These are phyloP conservation scores for Lota lota DNA, from an alignment of 2,113 vertebrate species.

Conservation along the genomic window DNA sequence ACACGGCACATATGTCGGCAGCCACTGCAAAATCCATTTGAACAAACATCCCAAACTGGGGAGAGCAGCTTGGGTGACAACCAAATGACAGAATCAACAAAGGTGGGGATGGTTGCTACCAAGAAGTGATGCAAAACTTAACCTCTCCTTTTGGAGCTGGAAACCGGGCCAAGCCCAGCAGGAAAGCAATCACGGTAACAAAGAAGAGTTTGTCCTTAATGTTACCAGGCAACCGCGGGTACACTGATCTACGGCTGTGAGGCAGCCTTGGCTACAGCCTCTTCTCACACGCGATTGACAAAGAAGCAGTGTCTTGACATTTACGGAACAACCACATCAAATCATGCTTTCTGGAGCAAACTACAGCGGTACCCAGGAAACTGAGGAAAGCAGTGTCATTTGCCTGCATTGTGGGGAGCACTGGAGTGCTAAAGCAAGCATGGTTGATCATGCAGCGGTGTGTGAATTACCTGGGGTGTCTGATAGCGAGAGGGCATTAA, in stretches of 20 bases:
- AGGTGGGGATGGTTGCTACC: not conserved
- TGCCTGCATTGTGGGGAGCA: too few species aligned
- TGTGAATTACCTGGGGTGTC: slow-evolving; percentile 80
- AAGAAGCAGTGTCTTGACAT: slow-evolving; percentile 51
- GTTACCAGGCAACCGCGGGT: slow-evolving; percentile 54
- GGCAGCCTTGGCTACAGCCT: slow-evolving; percentile 41
- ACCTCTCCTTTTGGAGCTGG: slow-evolving; percentile 16
- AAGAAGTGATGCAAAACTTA: slow-evolving; percentile 28
- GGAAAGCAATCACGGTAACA: slow-evolving; percentile 65
- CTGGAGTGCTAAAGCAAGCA: too few species aligned
- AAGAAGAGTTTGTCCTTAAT: slow-evolving; percentile 48
- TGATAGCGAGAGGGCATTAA: slow-evolving; percentile 81
- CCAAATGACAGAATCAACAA: slow-evolving; percentile 25
- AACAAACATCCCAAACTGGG: slow-evolving; percentile 15
- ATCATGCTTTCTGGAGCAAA: slow-evolving; percentile 23
- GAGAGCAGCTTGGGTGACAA: slow-evolving; percentile 10
- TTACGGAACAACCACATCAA: slow-evolving; percentile 29
- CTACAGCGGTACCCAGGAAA: not conserved
- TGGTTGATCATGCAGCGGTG: too few species aligned
- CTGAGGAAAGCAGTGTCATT: not conserved
- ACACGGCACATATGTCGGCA: slow-evolving; percentile 11
- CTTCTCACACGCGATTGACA: slow-evolving; percentile 58
- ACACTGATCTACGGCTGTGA: slow-evolving; percentile 57
- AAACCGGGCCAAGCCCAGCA: slow-evolving; percentile 35
- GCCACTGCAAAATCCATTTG: not conserved